Evolutionary conservation across 2,797 vertebrate species (phyloP).

Genomic region (Anguilla obscura): DNA sequence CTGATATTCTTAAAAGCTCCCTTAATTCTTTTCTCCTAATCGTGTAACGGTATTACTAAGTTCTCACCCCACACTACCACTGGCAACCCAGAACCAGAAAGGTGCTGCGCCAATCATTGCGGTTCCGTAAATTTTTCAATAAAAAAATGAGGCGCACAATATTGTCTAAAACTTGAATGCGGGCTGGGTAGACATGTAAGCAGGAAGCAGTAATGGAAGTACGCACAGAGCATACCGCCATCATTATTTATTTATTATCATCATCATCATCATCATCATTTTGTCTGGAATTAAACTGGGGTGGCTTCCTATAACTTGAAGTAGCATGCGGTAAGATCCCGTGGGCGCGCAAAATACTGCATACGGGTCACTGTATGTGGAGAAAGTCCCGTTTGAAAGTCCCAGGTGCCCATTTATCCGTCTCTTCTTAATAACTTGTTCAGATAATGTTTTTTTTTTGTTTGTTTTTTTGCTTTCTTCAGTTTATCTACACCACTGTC

Average conservation of each 20-base stretch:
- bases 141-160: background rate
- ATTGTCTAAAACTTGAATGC: background rate
- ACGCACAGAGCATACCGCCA: background rate
- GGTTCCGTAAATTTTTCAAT: background rate
- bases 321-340: background rate
- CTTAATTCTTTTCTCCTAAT: background rate
- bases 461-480: background rate
- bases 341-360: background rate
- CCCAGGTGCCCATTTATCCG: background rate
- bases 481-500: background rate
- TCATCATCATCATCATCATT: background rate
- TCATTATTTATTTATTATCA: background rate
- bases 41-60: background rate
- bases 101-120: background rate
- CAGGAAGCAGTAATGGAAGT: background rate
- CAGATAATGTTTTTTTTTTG: background rate
- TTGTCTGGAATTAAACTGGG: background rate
- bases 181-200: background rate
- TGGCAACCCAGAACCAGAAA: background rate
- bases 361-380: background rate
- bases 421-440: background rate
- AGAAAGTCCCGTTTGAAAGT: constrained; percentile 8
- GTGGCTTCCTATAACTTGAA: background rate
- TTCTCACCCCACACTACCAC: background rate
- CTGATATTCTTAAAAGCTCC: background rate